Conservation (phyloP, 23 tunicate genomes). For the Pegea sp. region DNA sequence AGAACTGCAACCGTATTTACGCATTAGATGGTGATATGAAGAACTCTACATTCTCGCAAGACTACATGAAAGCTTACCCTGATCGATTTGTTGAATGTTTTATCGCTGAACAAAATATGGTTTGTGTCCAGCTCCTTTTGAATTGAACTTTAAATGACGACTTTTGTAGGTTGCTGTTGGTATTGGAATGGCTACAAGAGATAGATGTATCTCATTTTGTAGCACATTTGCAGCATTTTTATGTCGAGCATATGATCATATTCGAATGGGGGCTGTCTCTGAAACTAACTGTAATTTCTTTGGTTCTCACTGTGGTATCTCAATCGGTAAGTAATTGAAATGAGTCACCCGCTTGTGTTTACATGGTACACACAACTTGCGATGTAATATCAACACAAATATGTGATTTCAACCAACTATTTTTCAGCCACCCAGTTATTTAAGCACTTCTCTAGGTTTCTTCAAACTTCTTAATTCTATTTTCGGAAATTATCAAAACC, state of each 20-base stretch:
- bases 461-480: no score
- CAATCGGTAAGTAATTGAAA: conserved; percentile 32
- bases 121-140: background rate
- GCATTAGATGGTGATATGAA: conserved; percentile 96
- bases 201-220: conserved; percentile 49
- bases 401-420: no score
- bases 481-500: no score
- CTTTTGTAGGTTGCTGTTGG: conserved; percentile 42
- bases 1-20: conserved; percentile 51
- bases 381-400: no score
- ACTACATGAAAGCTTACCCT: conserved; percentile 80
- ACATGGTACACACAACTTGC: no score
- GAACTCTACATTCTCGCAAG: conserved; percentile 83
- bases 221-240: conserved; percentile 87
- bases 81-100: conserved; percentile 88
- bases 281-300: conserved; percentile 89
- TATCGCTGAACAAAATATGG: conserved; percentile 97
- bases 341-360: background rate
- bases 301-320: conserved; percentile 97
- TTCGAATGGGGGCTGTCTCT: conserved; percentile 94
- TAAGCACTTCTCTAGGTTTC: no score
- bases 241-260: conserved; percentile 84
- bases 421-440: no score
- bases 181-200: conserved; percentile 75
- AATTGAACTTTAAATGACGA: background rate